A percentile compares a stretch with the other conserved stretches of the same genome.
Evolutionary conservation across 2,888 invertebrate species (phyloP).

Genomic region (Lottia scabra): DNA sequence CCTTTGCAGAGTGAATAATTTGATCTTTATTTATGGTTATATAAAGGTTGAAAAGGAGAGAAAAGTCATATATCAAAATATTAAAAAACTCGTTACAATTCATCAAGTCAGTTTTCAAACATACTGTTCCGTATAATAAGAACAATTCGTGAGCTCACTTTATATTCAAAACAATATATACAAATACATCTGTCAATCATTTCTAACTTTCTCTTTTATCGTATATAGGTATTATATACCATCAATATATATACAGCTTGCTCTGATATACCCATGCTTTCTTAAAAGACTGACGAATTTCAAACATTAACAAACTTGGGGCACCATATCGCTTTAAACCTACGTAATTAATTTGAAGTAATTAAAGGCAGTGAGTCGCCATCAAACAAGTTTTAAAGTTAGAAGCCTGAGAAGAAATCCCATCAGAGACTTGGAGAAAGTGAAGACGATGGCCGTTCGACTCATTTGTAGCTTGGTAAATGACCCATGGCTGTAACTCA

Average conservation of each 20-base stretch:
- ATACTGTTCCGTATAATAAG: not conserved
- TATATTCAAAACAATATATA: not conserved
- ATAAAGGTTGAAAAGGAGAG: too few species aligned
- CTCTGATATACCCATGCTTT: too few species aligned
- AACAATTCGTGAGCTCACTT: not conserved
- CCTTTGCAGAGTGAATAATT: too few species aligned
- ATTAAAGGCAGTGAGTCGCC: not conserved
- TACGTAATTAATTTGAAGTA: constrained; percentile 4
- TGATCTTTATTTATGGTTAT: too few species aligned
- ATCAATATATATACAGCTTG: not conserved
- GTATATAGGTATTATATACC: not conserved
- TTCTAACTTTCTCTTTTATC: not conserved
- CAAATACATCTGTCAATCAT: not conserved
- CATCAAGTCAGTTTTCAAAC: not conserved
- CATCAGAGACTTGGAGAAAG: not conserved
- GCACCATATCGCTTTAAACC: not conserved
- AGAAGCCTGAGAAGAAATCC: not conserved
- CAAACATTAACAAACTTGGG: not conserved
- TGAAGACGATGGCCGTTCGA: not conserved
- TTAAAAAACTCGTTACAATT: not conserved
- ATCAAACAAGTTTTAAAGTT: not conserved
- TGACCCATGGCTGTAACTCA: not conserved
- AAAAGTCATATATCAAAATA: too few species aligned
- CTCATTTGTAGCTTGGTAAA: not conserved
- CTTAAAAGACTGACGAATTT: too few species aligned